Conservation (phyloP, 2,113 vertebrate species). For the Trogon melanurus region DNA sequence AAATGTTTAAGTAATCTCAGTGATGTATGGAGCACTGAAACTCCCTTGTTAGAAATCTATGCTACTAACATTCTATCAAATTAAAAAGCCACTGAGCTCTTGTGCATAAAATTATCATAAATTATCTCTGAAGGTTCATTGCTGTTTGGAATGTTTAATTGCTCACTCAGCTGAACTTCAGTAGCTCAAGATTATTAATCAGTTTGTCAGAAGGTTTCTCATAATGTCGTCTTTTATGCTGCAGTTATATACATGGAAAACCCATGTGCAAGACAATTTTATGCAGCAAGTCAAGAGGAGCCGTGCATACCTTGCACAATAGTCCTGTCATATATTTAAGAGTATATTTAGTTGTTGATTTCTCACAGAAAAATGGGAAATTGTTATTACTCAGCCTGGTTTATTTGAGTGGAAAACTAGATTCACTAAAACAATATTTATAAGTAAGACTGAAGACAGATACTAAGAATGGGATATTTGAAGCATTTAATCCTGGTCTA, state of each 20-base stretch:
- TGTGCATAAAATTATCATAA: constrained; percentile 88
- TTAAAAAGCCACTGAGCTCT: constrained; percentile 87
- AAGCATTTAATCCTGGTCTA: background rate
- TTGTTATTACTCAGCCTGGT: background rate
- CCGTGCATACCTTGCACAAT: constrained; percentile 17
- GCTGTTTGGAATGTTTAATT: constrained; percentile 87
- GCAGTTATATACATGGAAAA: constrained; percentile 46
- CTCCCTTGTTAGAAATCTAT: constrained; percentile 85
- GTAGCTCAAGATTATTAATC: constrained; percentile 80
- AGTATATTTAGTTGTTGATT: background rate
- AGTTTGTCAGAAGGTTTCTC: constrained; percentile 76
- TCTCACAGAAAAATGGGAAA: background rate
- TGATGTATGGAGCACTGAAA: constrained; percentile 91
- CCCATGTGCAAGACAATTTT: constrained; percentile 26
- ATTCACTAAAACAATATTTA: background rate
- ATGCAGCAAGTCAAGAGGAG: constrained; percentile 44
- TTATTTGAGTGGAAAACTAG: background rate
- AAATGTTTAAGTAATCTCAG: constrained; percentile 91
- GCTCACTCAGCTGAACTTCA: constrained; percentile 81
- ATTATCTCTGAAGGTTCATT: constrained; percentile 85
- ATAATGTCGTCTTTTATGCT: constrained; percentile 66
- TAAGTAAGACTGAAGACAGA: background rate
- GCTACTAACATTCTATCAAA: constrained; percentile 92
- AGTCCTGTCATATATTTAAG: constrained; percentile 16
- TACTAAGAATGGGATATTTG: background rate